Conservation (phyloP, 2,797 vertebrate species). For the Pseudomugil tenellus region DNA sequence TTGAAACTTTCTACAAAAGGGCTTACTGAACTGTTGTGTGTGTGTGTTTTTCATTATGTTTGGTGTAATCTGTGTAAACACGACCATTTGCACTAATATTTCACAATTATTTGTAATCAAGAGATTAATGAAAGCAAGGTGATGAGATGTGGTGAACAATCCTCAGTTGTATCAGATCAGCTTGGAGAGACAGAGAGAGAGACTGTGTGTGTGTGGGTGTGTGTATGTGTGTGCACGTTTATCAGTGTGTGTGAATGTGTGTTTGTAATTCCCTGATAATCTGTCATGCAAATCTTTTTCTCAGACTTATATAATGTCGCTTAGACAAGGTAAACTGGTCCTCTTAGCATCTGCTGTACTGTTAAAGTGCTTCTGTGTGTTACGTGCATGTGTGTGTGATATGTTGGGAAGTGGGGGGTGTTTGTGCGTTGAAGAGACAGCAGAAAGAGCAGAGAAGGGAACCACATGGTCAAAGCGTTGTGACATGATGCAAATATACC, state of each 20-base stretch:
- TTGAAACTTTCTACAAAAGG: slow-evolving; percentile 39
- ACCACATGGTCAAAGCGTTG: slow-evolving; percentile 5
- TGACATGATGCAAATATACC: slow-evolving; percentile 30
- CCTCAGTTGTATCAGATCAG: background rate
- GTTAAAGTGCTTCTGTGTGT: background rate
- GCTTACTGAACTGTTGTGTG: background rate
- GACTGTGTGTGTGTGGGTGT: background rate
- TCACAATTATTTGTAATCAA: slow-evolving; percentile 8
- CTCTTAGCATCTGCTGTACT: slow-evolving; percentile 31
- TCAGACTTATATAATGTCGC: slow-evolving; percentile 48
- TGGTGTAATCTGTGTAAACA: background rate
- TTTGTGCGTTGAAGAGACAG: background rate
- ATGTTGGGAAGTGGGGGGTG: background rate
- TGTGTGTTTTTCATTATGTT: background rate
- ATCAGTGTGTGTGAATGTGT: background rate
- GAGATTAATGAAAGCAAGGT: slow-evolving; percentile 23
- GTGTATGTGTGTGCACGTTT: background rate
- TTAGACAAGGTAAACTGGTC: slow-evolving; percentile 31
- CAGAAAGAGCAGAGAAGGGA: background rate
- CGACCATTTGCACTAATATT: slow-evolving; percentile 1
- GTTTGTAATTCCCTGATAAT: slow-evolving; percentile 32
- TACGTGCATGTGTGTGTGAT: background rate
- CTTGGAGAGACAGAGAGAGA: too few species aligned
- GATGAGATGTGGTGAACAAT: slow-evolving; percentile 11
- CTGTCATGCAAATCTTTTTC: slow-evolving; percentile 14